Percentiles rank a stretch among this genome's conserved stretches.
phyloP scores from a whole-genome alignment of 2,113 vertebrate genomes.

The Zapornia atra region DNA sequence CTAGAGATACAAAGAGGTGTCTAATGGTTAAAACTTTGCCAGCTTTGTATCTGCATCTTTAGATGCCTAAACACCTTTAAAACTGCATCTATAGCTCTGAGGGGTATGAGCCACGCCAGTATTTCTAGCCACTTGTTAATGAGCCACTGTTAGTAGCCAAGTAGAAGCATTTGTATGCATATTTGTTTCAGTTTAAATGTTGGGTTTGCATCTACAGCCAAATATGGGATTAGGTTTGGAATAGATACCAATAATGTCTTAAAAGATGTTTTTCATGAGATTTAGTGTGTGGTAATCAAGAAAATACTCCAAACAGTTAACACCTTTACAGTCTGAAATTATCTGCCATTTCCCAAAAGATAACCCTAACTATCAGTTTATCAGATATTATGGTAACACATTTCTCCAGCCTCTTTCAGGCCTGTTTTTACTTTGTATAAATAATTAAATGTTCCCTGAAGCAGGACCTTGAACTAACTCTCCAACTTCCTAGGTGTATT shows the following conservation, averaged over 20 bases:
- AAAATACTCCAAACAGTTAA: background rate
- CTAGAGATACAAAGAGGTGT: background rate
- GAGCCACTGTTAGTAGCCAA: background rate
- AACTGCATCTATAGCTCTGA: background rate
- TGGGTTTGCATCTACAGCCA: background rate
- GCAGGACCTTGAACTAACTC: slow-evolving; percentile 29
- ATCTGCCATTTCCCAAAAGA: background rate
- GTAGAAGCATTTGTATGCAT: background rate
- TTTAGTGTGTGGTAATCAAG: background rate
- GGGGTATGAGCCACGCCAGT: background rate
- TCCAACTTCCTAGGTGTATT: slow-evolving; percentile 18
- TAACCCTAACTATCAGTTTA: background rate
- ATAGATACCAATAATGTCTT: background rate
- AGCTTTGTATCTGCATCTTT: slow-evolving; percentile 7
- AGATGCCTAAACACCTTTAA: background rate
- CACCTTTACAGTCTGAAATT: background rate
- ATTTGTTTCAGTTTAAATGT: background rate
- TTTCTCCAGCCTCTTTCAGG: background rate
- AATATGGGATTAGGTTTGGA: background rate
- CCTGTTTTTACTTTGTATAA: background rate
- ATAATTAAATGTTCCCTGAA: slow-evolving; percentile 50
- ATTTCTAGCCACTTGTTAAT: background rate
- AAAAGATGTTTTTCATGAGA: background rate
- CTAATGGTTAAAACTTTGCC: background rate
- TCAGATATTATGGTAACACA: background rate